Evolutionary conservation across 2,888 invertebrate species (phyloP), one percentile per base, ranked within the genome.

Genomic region (Oxytorus armatus): DNA sequence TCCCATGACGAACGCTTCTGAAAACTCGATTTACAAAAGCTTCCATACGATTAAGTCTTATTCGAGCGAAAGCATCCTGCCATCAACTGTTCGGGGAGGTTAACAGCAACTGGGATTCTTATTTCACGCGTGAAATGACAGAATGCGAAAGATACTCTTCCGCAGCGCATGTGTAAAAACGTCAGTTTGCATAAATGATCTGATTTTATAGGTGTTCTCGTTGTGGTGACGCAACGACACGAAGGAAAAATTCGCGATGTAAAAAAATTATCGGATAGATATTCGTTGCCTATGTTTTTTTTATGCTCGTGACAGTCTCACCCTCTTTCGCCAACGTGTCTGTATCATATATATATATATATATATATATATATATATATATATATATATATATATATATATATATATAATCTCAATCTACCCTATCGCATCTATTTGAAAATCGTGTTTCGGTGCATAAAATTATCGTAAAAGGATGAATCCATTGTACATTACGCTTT

Each of bases 11-110:
- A 69, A 69, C 68, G 73, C 49, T 23, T 2, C 33, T 36, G 73
- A 8, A 73, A 74, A 69, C 68, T 77, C 77, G 73, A 77, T 77
- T 80, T 68, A 68, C 68, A 39, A 49, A 69, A 63, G 55, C 63
- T 80, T 80, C 80, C 80, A 51, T 80, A 33, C 80, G 77, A 80
- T 80, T 80, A 69, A 80, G 49, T 77, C 69, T 80, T 55, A 63
- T 29, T 77, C 77, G 77, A 77, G 80, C 57, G 69, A 59, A 61
- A 23, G 18, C 53, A 47, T 51, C 61, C 59, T 55, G 70, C 49
- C 49, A 42, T 73, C 72, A 73, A 33, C 59, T n/a, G 23, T 18
- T 2, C 29, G 36, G 57, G 7, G 51, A n/a, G 33, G 23, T n/a
- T 16, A 63, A 42, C 25, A 25, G 57, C 49, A 11, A 57, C 7